phyloP scores from a whole-genome alignment of 1,140 invertebrate species.

The Lepidurus packardi region DNA sequence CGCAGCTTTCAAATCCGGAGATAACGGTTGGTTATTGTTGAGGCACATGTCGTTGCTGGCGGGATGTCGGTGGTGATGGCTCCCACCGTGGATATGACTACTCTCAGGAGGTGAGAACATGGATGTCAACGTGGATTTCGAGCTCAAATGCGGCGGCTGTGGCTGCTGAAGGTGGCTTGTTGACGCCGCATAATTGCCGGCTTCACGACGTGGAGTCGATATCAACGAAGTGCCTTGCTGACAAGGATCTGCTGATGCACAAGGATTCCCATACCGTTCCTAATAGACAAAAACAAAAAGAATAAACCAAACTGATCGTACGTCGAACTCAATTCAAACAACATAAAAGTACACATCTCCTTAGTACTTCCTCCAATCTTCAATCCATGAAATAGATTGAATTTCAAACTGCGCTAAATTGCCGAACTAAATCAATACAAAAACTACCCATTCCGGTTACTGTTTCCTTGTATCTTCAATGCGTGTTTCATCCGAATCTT shows the following conservation, averaged over 20 bases:
- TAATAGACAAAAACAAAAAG: neutral
- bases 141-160: neutral
- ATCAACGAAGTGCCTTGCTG: conserved; percentile 2
- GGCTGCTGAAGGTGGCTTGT: neutral
- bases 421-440: no score
- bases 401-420: no score
- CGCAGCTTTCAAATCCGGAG: neutral
- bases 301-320: neutral
- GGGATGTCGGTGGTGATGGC: neutral
- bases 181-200: neutral
- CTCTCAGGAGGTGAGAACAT: conserved; percentile 5
- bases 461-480: no score
- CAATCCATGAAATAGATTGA: no score
- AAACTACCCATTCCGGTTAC: no score
- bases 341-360: no score
- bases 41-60: conserved; percentile 7
- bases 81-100: neutral
- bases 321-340: no score
- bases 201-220: neutral
- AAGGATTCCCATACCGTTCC: conserved; percentile 17
- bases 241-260: conserved; percentile 21
- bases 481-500: no score
- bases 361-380: no score
- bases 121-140: neutral
- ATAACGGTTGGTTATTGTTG: conserved; percentile 17